phyloP scores from a whole-genome alignment of 2,888 invertebrate species.

The Pristionchus arcanus region DNA sequence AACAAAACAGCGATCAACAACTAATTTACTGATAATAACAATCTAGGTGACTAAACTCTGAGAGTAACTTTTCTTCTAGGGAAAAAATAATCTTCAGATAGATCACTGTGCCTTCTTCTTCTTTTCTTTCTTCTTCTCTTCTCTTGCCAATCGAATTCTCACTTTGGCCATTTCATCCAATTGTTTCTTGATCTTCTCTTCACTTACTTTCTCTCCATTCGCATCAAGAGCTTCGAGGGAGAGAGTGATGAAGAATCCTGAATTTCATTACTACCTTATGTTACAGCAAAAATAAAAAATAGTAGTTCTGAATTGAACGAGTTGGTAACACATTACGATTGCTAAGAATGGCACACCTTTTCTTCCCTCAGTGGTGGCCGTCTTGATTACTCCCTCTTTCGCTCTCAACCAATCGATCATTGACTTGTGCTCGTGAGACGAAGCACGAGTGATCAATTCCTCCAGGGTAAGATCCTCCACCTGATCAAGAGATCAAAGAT shows the following conservation, averaged over 20 bases:
- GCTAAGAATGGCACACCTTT: neutral
- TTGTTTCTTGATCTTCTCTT: constrained; percentile 45
- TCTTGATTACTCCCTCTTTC: neutral
- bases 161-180: constrained; percentile 29
- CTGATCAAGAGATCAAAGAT: neutral
- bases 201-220: constrained; percentile 38
- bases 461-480: constrained; percentile 56
- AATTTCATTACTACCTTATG: neutral
- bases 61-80: neutral
- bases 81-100: neutral
- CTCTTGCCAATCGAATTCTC: constrained; percentile 9
- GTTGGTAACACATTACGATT: neutral
- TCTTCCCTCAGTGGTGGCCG: constrained; percentile 7
- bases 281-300: neutral
- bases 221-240: constrained; percentile 18
- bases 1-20: constrained; percentile 16
- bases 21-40: neutral
- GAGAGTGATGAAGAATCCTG: constrained; percentile 46
- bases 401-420: constrained; percentile 59
- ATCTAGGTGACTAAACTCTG: neutral
- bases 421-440: constrained; percentile 56
- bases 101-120: constrained; percentile 16
- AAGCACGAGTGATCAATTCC: constrained; percentile 59
- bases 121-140: constrained; percentile 47
- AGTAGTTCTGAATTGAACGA: neutral